Conservation (phyloP, 2,888 invertebrate genomes). For the Uloborus plumipes region DNA sequence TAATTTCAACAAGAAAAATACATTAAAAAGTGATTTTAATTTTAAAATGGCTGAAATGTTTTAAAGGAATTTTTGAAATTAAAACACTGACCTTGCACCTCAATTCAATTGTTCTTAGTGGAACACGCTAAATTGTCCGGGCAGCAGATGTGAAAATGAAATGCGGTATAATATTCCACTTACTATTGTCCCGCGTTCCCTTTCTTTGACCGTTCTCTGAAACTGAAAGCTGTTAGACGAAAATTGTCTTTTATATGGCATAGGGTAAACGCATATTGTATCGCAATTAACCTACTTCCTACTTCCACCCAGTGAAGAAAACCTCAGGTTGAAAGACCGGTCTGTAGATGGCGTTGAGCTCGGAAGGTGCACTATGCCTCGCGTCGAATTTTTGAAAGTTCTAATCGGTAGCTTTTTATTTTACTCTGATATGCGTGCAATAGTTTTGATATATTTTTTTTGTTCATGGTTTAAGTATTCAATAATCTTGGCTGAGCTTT, state of each 20-base stretch:
- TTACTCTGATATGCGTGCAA: too few relatives aligned
- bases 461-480: too few relatives aligned
- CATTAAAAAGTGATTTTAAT: too few relatives aligned
- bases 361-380: constrained; percentile 35
- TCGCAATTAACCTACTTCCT: constrained; percentile 59
- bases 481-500: constrained; percentile 18
- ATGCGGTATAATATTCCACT: constrained; percentile 31
- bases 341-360: constrained; percentile 22
- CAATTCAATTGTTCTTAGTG: too few relatives aligned
- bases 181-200: constrained; percentile 50
- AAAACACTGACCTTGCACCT: too few relatives aligned
- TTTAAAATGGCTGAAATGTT: too few relatives aligned
- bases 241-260: constrained; percentile 58
- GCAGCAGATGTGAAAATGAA: too few relatives aligned
- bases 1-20: too few relatives aligned
- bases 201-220: constrained; percentile 33
- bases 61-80: too few relatives aligned
- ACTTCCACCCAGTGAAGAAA: constrained; percentile 49
- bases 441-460: not conserved
- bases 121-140: too few relatives aligned
- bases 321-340: constrained; percentile 44
- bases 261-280: constrained; percentile 46
- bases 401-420: constrained; percentile 17
- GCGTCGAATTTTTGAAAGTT: constrained; percentile 33
- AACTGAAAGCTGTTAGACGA: constrained; percentile 46